Percentiles rank a stretch among this genome's conserved stretches.
phyloP scores from a whole-genome alignment of 37 sponge, comb jelly and placozoan genomes.

The Ianthella basta region DNA sequence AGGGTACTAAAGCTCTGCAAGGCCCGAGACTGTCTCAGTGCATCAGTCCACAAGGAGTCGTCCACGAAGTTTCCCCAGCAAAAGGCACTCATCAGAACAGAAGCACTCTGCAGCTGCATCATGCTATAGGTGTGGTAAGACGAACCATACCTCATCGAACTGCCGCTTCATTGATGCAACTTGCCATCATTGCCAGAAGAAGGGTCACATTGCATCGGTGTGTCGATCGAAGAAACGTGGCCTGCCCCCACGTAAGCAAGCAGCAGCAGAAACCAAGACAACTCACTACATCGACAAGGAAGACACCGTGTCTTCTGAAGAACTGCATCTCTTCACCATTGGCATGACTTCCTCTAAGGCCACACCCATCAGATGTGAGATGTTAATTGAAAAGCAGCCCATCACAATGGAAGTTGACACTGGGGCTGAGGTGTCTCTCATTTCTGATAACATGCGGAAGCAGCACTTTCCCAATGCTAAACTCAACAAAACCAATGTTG shows the following conservation, averaged over 20 bases:
- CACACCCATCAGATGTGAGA: not conserved
- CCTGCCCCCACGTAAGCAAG: no score
- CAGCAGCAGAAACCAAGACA: no score
- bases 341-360: no score
- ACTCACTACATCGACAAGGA: no score
- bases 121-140: constrained; percentile 32
- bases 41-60: not conserved
- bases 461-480: not conserved
- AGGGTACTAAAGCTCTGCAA: not conserved
- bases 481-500: not conserved
- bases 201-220: constrained; percentile 35
- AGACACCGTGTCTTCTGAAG: not conserved
- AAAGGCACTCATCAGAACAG: not conserved
- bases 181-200: constrained; percentile 33
- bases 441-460: not conserved
- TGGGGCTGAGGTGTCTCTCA: constrained; percentile 29
- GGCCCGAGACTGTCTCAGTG: not conserved
- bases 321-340: not conserved
- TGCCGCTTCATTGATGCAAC: not conserved
- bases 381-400: not conserved
- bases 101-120: not conserved
- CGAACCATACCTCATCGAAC: not conserved
- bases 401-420: constrained; percentile 33
- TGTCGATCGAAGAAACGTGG: not conserved
- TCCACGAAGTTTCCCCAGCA: not conserved